Evolutionary conservation across 2,113 vertebrate species (phyloP).

Genomic region (Balaeniceps rex): DNA sequence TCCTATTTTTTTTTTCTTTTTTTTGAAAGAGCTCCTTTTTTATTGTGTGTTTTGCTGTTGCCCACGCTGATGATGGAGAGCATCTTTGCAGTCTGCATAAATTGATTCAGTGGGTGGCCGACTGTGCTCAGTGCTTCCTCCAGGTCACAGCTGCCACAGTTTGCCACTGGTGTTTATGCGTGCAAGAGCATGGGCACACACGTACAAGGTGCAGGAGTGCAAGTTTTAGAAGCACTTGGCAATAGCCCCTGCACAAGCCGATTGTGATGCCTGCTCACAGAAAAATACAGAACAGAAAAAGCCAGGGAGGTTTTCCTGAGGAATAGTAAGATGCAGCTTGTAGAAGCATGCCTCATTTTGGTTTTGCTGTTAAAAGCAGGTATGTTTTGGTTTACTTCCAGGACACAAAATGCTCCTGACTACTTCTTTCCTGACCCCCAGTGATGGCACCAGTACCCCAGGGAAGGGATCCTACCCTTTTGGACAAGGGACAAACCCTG

Average conservation of each 20-base stretch:
- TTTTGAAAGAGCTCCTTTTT: not conserved
- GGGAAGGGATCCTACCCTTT: not conserved
- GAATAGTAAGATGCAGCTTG: not conserved
- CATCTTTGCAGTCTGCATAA: not conserved
- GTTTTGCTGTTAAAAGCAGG: not conserved
- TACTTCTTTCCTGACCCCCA: not conserved
- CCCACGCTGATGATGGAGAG: not conserved
- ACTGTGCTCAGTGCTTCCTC: not conserved
- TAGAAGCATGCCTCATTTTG: not conserved
- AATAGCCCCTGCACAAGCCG: not conserved
- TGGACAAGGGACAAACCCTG: not conserved
- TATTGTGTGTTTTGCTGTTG: not conserved
- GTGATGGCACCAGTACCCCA: not conserved
- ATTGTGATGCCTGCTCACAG: not conserved
- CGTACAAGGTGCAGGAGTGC: not conserved
- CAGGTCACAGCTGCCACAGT: not conserved
- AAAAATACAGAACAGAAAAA: not conserved
- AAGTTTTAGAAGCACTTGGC: not conserved
- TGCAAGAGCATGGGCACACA: not conserved
- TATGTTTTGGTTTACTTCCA: not conserved
- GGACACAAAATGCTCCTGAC: not conserved
- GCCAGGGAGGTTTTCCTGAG: not conserved
- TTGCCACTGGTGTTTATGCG: not conserved
- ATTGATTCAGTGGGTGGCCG: rapidly evolving
- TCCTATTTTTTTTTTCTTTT: not conserved